Percentiles rank a stretch among this genome's conserved stretches.
Evolutionary conservation across 1,140 invertebrate species (phyloP).

Genomic region (Tetranychus urticae): DNA sequence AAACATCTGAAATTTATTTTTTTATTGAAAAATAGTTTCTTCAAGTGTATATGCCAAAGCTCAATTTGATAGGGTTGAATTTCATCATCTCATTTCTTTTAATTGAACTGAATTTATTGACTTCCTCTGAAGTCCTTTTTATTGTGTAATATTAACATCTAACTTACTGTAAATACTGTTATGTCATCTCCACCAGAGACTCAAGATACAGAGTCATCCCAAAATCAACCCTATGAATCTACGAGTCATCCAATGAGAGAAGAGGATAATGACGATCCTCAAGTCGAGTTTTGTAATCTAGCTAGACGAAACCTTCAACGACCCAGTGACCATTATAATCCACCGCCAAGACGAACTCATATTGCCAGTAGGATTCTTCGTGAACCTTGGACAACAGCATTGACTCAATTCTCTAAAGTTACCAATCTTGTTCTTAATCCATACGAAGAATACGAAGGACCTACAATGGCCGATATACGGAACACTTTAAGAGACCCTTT

Average conservation of each 20-base stretch:
- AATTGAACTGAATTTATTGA: no score
- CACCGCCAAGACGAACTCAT: not conserved
- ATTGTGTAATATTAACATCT: no score
- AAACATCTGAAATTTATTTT: no score
- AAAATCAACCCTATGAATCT: no score
- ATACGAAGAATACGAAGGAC: not conserved
- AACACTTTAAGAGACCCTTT: not conserved
- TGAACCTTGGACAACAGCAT: slow-evolving; percentile 3
- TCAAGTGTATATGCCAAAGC: no score
- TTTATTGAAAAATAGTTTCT: no score
- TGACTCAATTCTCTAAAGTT: slow-evolving; percentile 5
- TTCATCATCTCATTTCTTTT: no score
- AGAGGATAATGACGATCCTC: not conserved
- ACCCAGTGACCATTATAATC: slow-evolving; percentile 2
- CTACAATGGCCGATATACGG: not conserved
- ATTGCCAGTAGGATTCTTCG: not conserved
- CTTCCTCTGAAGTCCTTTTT: no score
- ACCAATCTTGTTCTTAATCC: slow-evolving; percentile 1
- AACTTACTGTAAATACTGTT: no score
- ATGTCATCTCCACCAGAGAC: no score
- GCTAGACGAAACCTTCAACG: not conserved
- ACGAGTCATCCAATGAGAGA: no score
- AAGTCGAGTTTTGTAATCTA: not conserved
- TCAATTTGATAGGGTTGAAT: no score
- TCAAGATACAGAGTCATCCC: not conserved